Evolutionary conservation across 2,113 vertebrate genomes (phyloP), one percentile per base, ranked within the genome.

Genomic region (Laticauda colubrina): DNA sequence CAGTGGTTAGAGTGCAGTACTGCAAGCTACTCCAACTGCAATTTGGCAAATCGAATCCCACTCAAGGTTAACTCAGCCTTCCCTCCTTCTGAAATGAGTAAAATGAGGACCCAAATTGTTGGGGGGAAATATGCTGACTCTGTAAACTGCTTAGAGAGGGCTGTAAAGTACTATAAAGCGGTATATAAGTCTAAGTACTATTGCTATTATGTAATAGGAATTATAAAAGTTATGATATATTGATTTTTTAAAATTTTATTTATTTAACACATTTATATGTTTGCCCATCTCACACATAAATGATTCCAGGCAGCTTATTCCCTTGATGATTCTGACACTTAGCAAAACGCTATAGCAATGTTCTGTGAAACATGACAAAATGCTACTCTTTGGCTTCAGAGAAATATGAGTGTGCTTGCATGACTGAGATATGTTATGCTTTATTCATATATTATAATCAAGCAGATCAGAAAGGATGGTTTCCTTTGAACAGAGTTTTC

Each of bases 341-440:
- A 92, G 89, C 93, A 88, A 95, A 94, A 94, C 86, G n/a, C 20
- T 88, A 11, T 45, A 92, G 48, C 90, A 91, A 24, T 23, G 81
- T 7, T n/a, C 57, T 23, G 87, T 26, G 59, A 23, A 39, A 64
- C 43, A 34, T 48, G 89, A 85, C 20, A 91, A 93, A 93, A 6
- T 59, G 75, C 1, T 26, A 89, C 43, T 91, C 29, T n/a, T 4
- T 8, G 89, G 51, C 92, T 59, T 89, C 43, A 93, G 51, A 91
- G 45, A 91, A 93, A 43, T 9, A 90, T 18, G n/a, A 34, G 69
- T 75, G 14, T 0, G 1, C 15, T 34, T 75, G 69, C n/a, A 34
- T 18, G n/a, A 15, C 69, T 75, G 29, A 34, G n/a, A 7, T 18
- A 34, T 34, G 14, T 75, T 18, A 39, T 18, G 14, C 15, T 75